phyloP scores from a whole-genome alignment of 2,113 vertebrate species.

The Thalassoma bifasciatum region DNA sequence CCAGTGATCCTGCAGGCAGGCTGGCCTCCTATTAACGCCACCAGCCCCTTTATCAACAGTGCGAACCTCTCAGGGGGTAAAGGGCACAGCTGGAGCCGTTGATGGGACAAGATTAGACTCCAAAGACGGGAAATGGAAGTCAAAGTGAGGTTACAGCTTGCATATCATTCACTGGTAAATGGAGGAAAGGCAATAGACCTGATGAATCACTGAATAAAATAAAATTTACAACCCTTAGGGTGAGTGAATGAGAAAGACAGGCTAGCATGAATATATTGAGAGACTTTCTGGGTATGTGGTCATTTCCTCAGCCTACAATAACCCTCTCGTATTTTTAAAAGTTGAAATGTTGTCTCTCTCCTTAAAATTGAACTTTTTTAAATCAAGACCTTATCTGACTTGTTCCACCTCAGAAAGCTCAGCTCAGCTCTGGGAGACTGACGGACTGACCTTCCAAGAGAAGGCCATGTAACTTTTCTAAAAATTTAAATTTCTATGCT shows the following conservation, averaged over 20 bases:
- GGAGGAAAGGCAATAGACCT: conserved; percentile 55
- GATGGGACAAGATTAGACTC: conserved; percentile 77
- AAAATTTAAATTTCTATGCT: conserved; percentile 80
- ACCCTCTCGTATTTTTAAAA: not conserved
- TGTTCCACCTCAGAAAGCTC: conserved; percentile 21
- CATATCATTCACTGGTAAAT: conserved; percentile 76
- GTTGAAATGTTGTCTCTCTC: conserved; percentile 22
- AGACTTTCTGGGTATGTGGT: not conserved
- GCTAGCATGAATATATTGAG: not conserved
- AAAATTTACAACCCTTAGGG: conserved; percentile 13
- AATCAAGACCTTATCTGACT: conserved; percentile 5
- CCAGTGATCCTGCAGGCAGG: conserved; percentile 59
- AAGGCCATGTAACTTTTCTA: conserved; percentile 67
- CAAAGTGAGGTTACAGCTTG: conserved; percentile 69
- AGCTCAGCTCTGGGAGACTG: conserved; percentile 17
- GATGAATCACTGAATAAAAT: conserved; percentile 53
- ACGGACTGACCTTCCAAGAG: conserved; percentile 66
- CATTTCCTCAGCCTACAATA: not conserved
- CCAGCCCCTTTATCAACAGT: conserved; percentile 69
- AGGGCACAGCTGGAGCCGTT: conserved; percentile 72
- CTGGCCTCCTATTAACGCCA: conserved; percentile 63
- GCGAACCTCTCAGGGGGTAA: conserved; percentile 69
- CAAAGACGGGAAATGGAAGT: conserved; percentile 72
- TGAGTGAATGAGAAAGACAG: not conserved
- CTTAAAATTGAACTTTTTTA: conserved; percentile 10